Evolutionary conservation across 2,113 vertebrate species (phyloP), one percentile per base, ranked within the genome.

Genomic region (Nibea albiflora): DNA sequence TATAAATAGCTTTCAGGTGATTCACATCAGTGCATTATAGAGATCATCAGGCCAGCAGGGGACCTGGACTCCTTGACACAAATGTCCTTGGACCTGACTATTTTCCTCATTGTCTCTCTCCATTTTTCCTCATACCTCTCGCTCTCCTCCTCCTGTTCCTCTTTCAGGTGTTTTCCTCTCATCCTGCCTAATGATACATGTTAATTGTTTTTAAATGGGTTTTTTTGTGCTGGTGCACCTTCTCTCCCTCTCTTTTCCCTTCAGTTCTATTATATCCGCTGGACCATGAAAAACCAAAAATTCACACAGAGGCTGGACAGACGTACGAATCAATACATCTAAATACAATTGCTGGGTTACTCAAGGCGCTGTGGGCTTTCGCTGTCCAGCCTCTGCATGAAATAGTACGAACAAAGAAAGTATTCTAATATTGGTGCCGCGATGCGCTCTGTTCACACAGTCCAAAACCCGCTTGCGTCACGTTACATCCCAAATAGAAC

Each of bases 201-300:
- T 77, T 93, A 90, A 92, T 93, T 92, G 87, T 88, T 89, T 92
- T 90, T 90, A 92, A 91, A 92, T 92, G 81, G 74, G 14, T 79
- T 87, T 70, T 70, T 85, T 61, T 60, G 80, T 84, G 82, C 73
- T 1, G 56, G 39, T 49, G 78, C 80, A 65, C 82, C 67, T 66
- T 84, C 66, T 69, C 80, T 80, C 70, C 56, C 52, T 85, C 67
- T 70, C 81, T 63, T 66, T 78, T 80, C 66, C 56, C 52, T 85
- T 86, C 24, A 73, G 60, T 88, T 93, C 90, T 68, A 91, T 90
- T 91, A 90, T 83, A 58, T 69, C 77, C 26, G n/a, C 46, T 85
- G 84, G 88, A 86, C 85, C 87, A 67, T 89, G 70, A 79, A 84
- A 73, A 85, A 50, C 28, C 42, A 15, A 64, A 82, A 74, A 88